phyloP scores from a whole-genome alignment of 2,113 vertebrate genomes.

The Chaenogobius annularis region DNA sequence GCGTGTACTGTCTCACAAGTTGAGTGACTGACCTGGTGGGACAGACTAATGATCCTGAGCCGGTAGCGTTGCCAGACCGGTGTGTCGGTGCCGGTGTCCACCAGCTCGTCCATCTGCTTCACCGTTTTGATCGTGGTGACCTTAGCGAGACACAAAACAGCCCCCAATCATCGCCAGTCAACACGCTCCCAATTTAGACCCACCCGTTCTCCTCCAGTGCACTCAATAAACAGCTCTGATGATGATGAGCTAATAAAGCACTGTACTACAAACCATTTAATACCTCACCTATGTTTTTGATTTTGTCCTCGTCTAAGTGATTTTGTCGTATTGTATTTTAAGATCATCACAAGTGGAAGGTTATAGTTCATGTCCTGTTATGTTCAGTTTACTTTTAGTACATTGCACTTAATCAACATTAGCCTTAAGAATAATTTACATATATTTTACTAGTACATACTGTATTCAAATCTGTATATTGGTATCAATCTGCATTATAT shows the following conservation, averaged over 20 bases:
- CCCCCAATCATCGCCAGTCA: constrained; percentile 4
- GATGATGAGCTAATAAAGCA: neutral
- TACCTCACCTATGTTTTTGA: neutral
- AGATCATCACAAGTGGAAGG: too few species aligned
- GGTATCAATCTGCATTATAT: too few species aligned
- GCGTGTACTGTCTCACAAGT: too few species aligned
- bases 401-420: too few species aligned
- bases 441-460: neutral
- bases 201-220: neutral
- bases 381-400: too few species aligned
- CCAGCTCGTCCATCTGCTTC: constrained; percentile 91
- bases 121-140: constrained; percentile 97
- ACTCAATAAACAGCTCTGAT: neutral
- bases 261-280: neutral
- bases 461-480: neutral
- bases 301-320: neutral
- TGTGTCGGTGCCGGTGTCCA: constrained; percentile 88
- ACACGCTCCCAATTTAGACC: neutral
- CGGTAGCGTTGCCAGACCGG: constrained; percentile 91
- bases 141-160: constrained; percentile 61
- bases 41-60: constrained; percentile 85
- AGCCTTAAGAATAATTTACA: too few species aligned
- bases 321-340: neutral
- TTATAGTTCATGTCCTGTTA: too few species aligned
- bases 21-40: constrained; percentile 82